Evolutionary conservation across 2,113 vertebrate species (phyloP), one percentile per base, ranked within the genome.

Genomic region (Propithecus coquereli): DNA sequence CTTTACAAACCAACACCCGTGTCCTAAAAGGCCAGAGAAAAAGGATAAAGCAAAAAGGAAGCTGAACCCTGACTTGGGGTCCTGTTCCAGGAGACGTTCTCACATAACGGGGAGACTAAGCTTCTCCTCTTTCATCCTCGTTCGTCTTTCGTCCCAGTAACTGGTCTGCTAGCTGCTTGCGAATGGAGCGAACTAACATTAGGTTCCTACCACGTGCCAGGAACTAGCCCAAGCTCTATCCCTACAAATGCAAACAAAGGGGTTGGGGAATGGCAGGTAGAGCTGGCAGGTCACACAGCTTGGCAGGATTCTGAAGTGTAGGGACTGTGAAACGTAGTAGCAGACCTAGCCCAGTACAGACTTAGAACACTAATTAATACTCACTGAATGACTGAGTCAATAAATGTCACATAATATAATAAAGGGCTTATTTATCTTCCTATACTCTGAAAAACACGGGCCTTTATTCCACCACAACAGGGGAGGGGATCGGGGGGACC

Each of bases 51-150:
- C 68, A 20, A 37, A 30, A 25, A 20, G n/a, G 63, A 23, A 9
- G 22, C 54, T 10, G 82, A 40, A 1, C 32, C 43, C 91, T 22
- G 43, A 9, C 0, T 0, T 17, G 32, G 90, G 10, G 61, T 8
- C n/a, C 81, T 2, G 0, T 3, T 17, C 50, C 81, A 2, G 23
- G 23, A 43, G 70, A 57, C 1, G 12, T 1, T 57, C 37, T 71
- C 32, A 0, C 11, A 5, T 23, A 40, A 18, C 76, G 22, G 61
- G 40, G 0, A 45, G 2, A 16, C 5, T 0, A 5, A 25, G 63
- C 0, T 2, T 0, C 3, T 47, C 52, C 61, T 73, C 65, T 1
- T 5, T 1, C 34, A 2, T 8, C 25, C 2, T 0, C 1, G 1
- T 3, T 27, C 22, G 66, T 4, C 81, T 66, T 52, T 3, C 3